Conservation (phyloP, 1,140 invertebrate species). For the Bombus sylvicola region DNA sequence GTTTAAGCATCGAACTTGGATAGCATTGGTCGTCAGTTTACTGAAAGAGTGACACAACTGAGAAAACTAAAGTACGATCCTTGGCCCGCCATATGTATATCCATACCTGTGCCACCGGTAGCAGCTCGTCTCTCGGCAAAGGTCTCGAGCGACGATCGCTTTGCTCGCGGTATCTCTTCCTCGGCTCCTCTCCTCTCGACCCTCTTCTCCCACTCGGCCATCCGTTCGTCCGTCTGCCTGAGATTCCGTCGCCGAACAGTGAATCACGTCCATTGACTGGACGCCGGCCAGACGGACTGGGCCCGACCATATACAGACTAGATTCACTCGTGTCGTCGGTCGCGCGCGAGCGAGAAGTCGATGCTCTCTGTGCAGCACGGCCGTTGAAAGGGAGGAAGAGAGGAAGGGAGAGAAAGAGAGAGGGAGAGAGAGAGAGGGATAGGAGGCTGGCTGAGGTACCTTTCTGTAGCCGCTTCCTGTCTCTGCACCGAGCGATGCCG, state of each 20-base stretch:
- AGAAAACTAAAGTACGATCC: not conserved
- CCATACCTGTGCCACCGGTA: not conserved
- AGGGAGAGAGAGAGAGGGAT: not conserved
- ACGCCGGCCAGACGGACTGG: conserved; percentile 68
- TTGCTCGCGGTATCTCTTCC: not conserved
- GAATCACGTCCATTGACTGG: conserved; percentile 78
- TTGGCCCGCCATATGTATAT: not conserved
- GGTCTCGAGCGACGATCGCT: not conserved
- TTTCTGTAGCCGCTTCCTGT: conserved; percentile 37
- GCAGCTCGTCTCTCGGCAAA: conserved; percentile 2
- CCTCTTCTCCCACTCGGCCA: conserved; percentile 40
- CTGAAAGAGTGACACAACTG: too few relatives aligned
- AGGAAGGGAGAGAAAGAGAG: not conserved
- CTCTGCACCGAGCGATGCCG: conserved; percentile 37
- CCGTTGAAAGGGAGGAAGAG: not conserved
- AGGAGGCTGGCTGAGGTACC: not conserved
- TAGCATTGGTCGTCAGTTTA: too few relatives aligned
- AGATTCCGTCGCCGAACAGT: conserved; percentile 62
- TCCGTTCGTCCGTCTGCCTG: conserved; percentile 39
- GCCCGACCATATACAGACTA: conserved; percentile 78
- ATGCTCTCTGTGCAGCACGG: conserved; percentile 28
- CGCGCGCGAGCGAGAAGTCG: conserved; percentile 29
- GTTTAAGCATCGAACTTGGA: too few relatives aligned
- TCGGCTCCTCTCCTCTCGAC: conserved; percentile 30
- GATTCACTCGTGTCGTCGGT: conserved; percentile 73